Evolutionary conservation across 2,113 vertebrate species (phyloP).

Genomic region (Psittacula cyanocephala): DNA sequence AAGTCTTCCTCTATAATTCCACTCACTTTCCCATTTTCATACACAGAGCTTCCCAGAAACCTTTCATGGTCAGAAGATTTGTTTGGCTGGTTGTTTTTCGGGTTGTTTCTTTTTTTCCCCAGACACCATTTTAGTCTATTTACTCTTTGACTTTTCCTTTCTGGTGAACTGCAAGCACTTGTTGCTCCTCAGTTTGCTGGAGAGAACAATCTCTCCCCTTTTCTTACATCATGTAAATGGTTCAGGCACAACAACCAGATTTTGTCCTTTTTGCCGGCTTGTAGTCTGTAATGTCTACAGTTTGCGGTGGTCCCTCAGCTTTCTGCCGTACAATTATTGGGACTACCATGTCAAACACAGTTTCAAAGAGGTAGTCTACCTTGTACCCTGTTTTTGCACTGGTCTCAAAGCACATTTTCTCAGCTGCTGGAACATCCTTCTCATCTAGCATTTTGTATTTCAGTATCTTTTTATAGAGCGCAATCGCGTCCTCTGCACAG

Average conservation of each 20-base stretch:
- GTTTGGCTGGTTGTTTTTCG: background rate
- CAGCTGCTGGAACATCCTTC: slow-evolving; percentile 80
- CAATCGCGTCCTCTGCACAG: slow-evolving; percentile 79
- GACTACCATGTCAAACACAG: slow-evolving; percentile 89
- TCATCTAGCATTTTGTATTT: slow-evolving; percentile 90
- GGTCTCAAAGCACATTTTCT: slow-evolving; percentile 95
- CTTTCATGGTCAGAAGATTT: background rate
- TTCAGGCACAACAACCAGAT: slow-evolving; percentile 75
- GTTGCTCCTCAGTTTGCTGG: background rate
- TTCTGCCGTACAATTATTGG: slow-evolving; percentile 85
- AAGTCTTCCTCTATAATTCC: background rate
- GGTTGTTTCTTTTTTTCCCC: background rate
- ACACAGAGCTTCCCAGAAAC: background rate
- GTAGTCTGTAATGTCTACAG: slow-evolving; percentile 82
- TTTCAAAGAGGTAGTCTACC: slow-evolving; percentile 91
- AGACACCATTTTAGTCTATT: background rate
- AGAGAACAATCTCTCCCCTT: background rate
- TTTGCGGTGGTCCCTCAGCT: slow-evolving; percentile 77
- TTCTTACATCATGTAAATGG: accelerated
- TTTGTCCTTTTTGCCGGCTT: slow-evolving; percentile 64
- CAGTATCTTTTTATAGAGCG: slow-evolving; percentile 87
- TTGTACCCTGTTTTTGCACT: slow-evolving; percentile 94
- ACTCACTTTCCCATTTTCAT: background rate
- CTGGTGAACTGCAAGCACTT: background rate
- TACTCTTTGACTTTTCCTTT: background rate